Evolutionary conservation across 1,140 invertebrate genomes (phyloP).

Genomic region (Drosophila pseudoobscura): DNA sequence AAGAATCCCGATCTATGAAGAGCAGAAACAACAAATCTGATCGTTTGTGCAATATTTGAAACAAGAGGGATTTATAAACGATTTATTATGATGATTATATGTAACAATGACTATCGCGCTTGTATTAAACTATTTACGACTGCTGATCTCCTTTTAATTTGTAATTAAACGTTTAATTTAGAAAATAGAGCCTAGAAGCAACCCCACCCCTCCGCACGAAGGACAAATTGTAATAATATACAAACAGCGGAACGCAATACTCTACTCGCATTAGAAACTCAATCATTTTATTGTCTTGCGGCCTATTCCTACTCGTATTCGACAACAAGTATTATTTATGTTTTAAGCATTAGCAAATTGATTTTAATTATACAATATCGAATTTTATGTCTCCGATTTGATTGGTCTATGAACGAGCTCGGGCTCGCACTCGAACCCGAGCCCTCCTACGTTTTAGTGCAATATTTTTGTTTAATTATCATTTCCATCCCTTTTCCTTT

Average conservation of each 20-base stretch:
- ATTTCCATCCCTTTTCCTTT: conserved; percentile 11
- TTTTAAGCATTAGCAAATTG: conserved; percentile 71
- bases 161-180: conserved; percentile 20
- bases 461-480: conserved; percentile 42
- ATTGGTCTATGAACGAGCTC: conserved; percentile 28
- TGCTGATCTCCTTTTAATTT: conserved; percentile 79
- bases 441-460: conserved; percentile 38
- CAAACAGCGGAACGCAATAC: conserved; percentile 59
- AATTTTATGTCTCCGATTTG: conserved; percentile 9
- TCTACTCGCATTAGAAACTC: conserved; percentile 48
- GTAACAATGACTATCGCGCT: conserved; percentile 40
- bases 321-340: conserved; percentile 72
- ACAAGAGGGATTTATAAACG: conserved; percentile 24
- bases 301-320: conserved; percentile 33
- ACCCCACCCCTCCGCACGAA: neutral
- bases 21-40: conserved; percentile 50
- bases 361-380: conserved; percentile 51
- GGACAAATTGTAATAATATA: conserved; percentile 62
- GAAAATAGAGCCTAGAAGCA: conserved; percentile 14
- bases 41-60: conserved; percentile 68
- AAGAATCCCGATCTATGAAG: conserved; percentile 15
- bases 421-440: neutral
- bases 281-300: neutral
- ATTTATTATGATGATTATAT: conserved; percentile 21
- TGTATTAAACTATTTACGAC: conserved; percentile 64